These are phyloP conservation scores for Antennarius striatus DNA, from an alignment of 2,113 vertebrate genomes.

Conservation along the genomic window DNA sequence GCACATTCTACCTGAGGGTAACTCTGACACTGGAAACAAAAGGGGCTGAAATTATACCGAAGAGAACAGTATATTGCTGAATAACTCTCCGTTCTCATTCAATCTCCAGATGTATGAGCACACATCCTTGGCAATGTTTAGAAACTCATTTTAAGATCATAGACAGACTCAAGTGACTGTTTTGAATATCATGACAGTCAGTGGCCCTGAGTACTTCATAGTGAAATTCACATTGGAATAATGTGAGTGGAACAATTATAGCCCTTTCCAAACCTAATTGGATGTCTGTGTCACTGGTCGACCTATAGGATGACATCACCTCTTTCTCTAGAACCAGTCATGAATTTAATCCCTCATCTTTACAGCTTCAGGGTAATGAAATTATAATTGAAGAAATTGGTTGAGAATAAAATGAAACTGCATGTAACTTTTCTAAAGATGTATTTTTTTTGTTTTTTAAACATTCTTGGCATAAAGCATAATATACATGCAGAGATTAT, in stretches of 20 bases:
- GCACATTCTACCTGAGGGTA: constrained; percentile 30
- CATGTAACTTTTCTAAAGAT: too few species aligned
- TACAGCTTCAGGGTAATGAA: constrained; percentile 18
- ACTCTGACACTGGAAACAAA: constrained; percentile 38
- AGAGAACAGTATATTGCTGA: constrained; percentile 7
- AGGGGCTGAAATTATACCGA: constrained; percentile 30
- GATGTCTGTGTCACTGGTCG: constrained; percentile 7
- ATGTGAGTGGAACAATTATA: constrained; percentile 37
- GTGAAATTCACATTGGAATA: constrained; percentile 42
- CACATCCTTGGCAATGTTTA: neutral
- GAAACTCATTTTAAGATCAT: too few species aligned
- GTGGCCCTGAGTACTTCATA: constrained; percentile 30
- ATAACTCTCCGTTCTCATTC: constrained; percentile 26
- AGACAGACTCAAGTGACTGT: neutral
- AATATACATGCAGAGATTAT: too few species aligned
- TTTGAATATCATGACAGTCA: constrained; percentile 47
- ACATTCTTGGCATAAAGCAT: too few species aligned
- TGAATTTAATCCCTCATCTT: constrained; percentile 36
- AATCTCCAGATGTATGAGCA: neutral
- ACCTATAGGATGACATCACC: constrained; percentile 47
- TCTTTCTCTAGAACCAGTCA: constrained; percentile 56
- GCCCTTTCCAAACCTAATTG: constrained; percentile 11
- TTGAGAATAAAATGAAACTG: too few species aligned
- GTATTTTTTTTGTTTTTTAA: too few species aligned
- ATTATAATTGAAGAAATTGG: constrained; percentile 24